Percentiles rank a stretch among this genome's conserved stretches.
Conservation (phyloP, 2,797 vertebrate species). For the Sebastes kiyomatsui region DNA sequence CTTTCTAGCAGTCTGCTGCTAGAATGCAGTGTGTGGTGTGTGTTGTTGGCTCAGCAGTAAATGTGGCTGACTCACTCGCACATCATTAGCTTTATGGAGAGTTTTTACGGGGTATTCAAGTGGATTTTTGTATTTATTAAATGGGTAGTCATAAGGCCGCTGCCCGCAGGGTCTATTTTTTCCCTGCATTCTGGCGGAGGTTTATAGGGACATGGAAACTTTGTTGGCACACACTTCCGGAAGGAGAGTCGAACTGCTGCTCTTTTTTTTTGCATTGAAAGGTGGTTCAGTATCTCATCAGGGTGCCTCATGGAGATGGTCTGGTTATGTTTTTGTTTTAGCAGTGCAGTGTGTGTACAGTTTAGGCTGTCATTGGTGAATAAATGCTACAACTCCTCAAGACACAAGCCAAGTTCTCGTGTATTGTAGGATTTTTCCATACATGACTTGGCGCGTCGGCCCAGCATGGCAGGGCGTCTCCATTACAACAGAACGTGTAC, state of each 20-base stretch:
- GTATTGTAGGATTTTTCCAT: too few species aligned
- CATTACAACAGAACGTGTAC: too few species aligned
- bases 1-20: neutral
- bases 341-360: too few species aligned
- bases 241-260: too few species aligned
- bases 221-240: neutral
- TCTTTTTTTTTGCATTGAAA: neutral
- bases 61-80: constrained; percentile 22
- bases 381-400: too few species aligned
- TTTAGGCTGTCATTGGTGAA: too few species aligned
- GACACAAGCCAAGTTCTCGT: too few species aligned
- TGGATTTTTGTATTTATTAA: constrained; percentile 33
- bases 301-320: neutral
- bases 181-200: neutral
- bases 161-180: neutral
- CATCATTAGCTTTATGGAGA: constrained; percentile 20
- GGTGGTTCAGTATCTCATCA: neutral
- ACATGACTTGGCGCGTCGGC: too few species aligned
- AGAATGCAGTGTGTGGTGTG: neutral
- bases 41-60: constrained; percentile 19
- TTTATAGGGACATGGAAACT: neutral
- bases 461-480: too few species aligned
- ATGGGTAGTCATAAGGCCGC: neutral
- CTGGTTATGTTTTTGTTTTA: neutral
- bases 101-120: constrained; percentile 7